Evolutionary conservation across 2,888 invertebrate genomes (phyloP).

Genomic region (Silvanus unidentatus): DNA sequence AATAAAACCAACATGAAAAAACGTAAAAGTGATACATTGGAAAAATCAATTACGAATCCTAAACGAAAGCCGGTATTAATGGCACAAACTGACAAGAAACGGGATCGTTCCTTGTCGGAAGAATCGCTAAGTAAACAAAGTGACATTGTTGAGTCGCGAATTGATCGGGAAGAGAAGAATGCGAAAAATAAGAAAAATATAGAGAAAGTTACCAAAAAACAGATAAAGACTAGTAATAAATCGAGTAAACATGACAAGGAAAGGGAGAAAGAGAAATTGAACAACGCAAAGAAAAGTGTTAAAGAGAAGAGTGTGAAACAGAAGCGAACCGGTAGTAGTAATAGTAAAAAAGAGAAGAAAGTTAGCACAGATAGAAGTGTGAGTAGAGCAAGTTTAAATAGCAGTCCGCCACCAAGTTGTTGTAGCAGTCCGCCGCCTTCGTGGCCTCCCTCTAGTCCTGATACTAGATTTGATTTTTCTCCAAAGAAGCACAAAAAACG

Average conservation of each 20-base stretch:
- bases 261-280: conserved; percentile 14
- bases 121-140: conserved; percentile 22
- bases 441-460: conserved; percentile 40
- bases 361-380: conserved; percentile 27
- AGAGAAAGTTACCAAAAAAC: conserved; percentile 9
- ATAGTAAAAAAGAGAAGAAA: conserved; percentile 25
- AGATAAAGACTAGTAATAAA: conserved; percentile 9
- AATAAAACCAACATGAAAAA: conserved; percentile 46
- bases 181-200: conserved; percentile 17
- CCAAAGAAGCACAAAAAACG: conserved; percentile 22
- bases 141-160: conserved; percentile 9
- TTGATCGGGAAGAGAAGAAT: conserved; percentile 11
- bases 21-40: conserved; percentile 14
- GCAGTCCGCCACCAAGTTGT: conserved; percentile 32
- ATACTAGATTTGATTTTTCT: conserved; percentile 27
- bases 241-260: conserved; percentile 11
- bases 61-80: conserved; percentile 37
- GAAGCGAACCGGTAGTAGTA: conserved; percentile 28
- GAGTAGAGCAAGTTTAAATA: conserved; percentile 29
- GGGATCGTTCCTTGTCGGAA: conserved; percentile 34
- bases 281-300: conserved; percentile 8
- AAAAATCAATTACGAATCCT: conserved; percentile 20
- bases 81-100: conserved; percentile 37
- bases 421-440: conserved; percentile 41
- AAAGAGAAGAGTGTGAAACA: conserved; percentile 27